Conservation (phyloP, 2,113 vertebrate species). For the Sebastes fasciatus region DNA sequence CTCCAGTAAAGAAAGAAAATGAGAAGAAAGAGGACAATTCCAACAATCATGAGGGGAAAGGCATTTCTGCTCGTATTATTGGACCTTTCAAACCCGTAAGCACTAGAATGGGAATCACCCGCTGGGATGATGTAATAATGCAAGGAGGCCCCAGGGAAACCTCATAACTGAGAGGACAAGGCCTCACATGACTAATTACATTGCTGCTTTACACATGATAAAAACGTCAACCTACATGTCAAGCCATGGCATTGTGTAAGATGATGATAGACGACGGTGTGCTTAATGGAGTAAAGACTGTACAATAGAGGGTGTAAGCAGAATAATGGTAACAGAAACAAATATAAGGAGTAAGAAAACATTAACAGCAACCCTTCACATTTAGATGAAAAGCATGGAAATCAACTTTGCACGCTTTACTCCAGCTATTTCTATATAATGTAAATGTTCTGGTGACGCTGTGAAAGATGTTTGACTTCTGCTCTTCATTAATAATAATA, state of each 20-base stretch:
- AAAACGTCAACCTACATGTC: neutral
- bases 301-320: neutral
- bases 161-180: neutral
- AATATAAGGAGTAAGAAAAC: neutral
- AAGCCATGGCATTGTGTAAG: neutral
- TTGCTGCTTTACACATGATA: neutral
- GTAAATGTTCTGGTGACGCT: neutral
- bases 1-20: constrained; percentile 90
- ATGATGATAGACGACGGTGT: neutral
- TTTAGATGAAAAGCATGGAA: neutral
- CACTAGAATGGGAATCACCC: neutral
- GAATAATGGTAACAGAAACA: neutral
- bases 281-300: neutral
- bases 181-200: constrained; percentile 22
- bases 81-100: constrained; percentile 96
- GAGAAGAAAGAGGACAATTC: constrained; percentile 86
- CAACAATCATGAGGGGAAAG: constrained; percentile 90
- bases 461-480: neutral
- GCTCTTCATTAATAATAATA: too few relatives aligned
- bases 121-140: neutral
- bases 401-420: neutral
- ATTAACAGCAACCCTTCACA: neutral
- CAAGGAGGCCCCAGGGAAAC: neutral
- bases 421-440: neutral
- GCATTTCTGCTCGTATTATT: constrained; percentile 94